These are phyloP conservation scores for Cremastobaeus sp. DNA, from an alignment of 2,888 invertebrate species.

Conservation along the genomic window DNA sequence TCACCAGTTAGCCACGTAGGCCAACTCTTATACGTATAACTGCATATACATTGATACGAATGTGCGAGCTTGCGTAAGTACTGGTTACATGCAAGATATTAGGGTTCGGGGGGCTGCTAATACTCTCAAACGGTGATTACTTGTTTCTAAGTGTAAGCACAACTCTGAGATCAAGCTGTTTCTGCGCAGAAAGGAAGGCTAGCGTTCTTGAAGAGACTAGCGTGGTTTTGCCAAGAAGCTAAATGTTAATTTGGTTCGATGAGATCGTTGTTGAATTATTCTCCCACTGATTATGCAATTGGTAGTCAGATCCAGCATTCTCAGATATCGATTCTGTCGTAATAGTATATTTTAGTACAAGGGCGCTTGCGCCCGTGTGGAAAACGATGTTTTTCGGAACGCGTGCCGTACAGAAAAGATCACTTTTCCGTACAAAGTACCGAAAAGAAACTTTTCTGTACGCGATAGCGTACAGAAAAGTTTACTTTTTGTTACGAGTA, in stretches of 20 bases:
- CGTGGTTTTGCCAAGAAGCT: conserved; percentile 39
- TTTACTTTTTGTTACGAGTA: no score
- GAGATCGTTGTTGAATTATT: conserved; percentile 48
- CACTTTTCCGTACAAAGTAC: no score
- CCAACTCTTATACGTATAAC: conserved; percentile 27
- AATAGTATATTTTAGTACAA: no score
- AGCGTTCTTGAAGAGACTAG: conserved; percentile 26
- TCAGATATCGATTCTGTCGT: conserved; percentile 36
- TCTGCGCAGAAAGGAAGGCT: conserved; percentile 32
- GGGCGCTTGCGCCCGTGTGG: no score
- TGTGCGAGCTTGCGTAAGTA: conserved; percentile 31
- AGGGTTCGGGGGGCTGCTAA: conserved; percentile 45
- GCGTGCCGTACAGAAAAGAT: no score
- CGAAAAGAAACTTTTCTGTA: no score
- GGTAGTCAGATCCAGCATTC: conserved; percentile 45
- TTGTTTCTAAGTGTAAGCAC: conserved; percentile 64
- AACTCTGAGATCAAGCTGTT: conserved; percentile 48
- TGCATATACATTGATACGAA: conserved; percentile 26
- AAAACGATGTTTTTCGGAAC: no score
- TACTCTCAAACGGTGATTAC: conserved; percentile 63
- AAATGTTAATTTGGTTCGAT: conserved; percentile 54
- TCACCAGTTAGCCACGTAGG: conserved; percentile 56
- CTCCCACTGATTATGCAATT: conserved; percentile 47
- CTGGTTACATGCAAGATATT: conserved; percentile 29
- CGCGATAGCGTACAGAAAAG: no score